Base-by-base conservation (phyloP, 2,888 invertebrate genomes). In the Cepaea hortensis region DNA sequence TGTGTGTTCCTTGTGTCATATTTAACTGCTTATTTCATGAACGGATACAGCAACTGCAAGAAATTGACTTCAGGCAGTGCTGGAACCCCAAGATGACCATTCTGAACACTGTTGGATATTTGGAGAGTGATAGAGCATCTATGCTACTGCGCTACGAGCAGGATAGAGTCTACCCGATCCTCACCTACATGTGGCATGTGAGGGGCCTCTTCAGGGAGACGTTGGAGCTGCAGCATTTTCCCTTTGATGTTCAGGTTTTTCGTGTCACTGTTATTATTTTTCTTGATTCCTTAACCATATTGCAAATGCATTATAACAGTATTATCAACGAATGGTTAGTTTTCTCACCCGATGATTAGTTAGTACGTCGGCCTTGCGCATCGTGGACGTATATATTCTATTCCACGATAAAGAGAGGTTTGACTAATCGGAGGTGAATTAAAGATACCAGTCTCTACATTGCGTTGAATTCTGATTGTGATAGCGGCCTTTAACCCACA, bases 181-280 rank as follows among this genome's bases (percentile, higher is more conserved):
- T 93, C 0, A 80, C 90, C 50, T 89, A 89, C 84, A 87, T 91
- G 20, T 92, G 92, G 92, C 89, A 91, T 76, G 91, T 92, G 75
- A 91, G 90, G 83, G 93, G 91, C 11, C 88, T 90, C 85, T 93
- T 92, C 87, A 90, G 90, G 73, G 92, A 93, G 84, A 90, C 89
- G 80, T 84, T 93, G 83, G 92, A 93, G 79, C 89, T 93, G 70
- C 88, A 91, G 84, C 91, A 93, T 86, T 93, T 93, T 83, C 92
- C 93, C 46, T 90, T 93, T n/a, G 93, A 93, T 90, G 92, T 92
- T 11, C 93, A 93, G 91, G 93, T 93, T 55, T 15, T 46, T 13
- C 35, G 35, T 23, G 23, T 46, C 20, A 46, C 65, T 35, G 35
- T 65, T 65, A 20, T 48, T 23, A 76, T 76, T 48, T 15, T 76